Conservation (phyloP, 2,113 vertebrate species). For the Dinomys branickii region DNA sequence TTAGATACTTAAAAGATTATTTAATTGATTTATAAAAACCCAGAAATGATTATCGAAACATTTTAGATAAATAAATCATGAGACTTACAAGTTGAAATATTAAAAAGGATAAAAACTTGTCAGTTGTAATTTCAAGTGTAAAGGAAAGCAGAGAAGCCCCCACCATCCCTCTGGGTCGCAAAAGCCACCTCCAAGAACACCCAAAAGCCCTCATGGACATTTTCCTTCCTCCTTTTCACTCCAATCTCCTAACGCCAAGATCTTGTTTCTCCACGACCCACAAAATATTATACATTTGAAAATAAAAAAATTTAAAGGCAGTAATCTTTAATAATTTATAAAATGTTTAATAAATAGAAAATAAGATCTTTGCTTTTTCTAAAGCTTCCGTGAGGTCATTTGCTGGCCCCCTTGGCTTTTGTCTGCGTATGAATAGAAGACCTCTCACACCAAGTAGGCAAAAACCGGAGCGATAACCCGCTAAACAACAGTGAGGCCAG, state of each 20-base stretch:
- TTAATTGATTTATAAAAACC: conserved; percentile 23
- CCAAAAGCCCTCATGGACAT: neutral
- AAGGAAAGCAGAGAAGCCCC: neutral
- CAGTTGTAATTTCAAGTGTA: conserved; percentile 49
- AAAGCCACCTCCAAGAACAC: neutral
- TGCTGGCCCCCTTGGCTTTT: neutral
- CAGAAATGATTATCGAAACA: neutral
- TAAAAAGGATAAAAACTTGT: neutral
- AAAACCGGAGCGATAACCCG: neutral
- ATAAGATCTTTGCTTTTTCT: neutral
- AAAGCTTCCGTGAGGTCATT: neutral
- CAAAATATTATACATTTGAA: neutral
- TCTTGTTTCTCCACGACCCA: neutral
- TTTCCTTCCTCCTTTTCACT: neutral
- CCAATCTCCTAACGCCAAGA: neutral
- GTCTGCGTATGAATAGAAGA: neutral
- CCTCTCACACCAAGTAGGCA: neutral
- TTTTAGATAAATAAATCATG: conserved; percentile 2
- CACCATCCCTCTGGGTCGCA: neutral
- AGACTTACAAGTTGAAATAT: conserved; percentile 18
- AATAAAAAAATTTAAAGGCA: conserved; percentile 38
- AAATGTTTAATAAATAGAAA: conserved; percentile 44
- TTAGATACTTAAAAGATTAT: conserved; percentile 46
- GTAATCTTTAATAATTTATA: neutral
- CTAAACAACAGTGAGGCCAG: neutral